A percentile compares a stretch with the other conserved stretches of the same genome.
These are phyloP conservation scores for Burhinus bistriatus DNA, from an alignment of 2,113 vertebrate genomes.

Conservation along the genomic window DNA sequence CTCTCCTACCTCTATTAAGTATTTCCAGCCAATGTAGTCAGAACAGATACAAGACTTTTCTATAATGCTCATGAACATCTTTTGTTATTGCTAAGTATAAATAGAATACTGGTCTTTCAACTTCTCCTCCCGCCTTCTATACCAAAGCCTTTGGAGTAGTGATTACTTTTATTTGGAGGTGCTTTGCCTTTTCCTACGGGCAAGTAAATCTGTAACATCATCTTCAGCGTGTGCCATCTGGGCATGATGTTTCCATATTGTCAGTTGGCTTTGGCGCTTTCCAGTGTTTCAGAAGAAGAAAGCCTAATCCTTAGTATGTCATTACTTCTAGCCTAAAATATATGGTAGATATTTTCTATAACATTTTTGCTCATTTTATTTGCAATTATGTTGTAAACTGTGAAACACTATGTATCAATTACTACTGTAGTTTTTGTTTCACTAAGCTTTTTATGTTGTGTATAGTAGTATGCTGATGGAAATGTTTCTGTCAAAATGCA, in stretches of 20 bases:
- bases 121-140: neutral
- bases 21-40: neutral
- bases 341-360: neutral
- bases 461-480: neutral
- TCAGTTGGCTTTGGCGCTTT: neutral
- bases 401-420: neutral
- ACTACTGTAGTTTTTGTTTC: neutral
- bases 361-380: neutral
- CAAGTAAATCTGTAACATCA: neutral
- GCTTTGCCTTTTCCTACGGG: neutral
- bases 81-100: neutral
- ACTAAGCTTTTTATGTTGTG: neutral
- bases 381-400: neutral
- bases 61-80: neutral
- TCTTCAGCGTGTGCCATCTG: neutral
- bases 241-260: neutral
- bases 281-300: neutral
- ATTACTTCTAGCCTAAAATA: neutral
- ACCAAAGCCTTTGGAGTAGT: neutral
- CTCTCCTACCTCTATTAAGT: neutral
- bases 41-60: neutral
- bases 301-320: neutral
- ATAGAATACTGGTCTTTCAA: fast-evolving
- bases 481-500: neutral
- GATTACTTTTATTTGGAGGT: neutral